Percentiles rank a stretch among this genome's conserved stretches.
Evolutionary conservation across 2,797 vertebrate species (phyloP).

Genomic region (Liparis tanakae): DNA sequence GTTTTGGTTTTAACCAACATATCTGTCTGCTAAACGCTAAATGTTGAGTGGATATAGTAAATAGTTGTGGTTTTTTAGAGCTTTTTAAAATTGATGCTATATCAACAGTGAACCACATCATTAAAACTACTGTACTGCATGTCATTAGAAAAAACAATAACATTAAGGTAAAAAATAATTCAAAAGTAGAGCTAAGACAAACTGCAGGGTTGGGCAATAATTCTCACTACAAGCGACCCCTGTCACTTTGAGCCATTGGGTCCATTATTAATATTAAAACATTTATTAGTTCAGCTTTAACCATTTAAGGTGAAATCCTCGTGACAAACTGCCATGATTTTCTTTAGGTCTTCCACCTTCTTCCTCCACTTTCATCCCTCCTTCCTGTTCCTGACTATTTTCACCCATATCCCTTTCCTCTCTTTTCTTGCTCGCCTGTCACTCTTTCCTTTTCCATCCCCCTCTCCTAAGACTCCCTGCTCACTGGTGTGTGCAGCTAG

Average conservation of each 20-base stretch:
- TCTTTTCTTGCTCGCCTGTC: constrained; percentile 28
- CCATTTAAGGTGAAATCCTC: constrained; percentile 3
- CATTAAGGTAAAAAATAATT: not conserved
- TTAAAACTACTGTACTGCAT: too few species aligned
- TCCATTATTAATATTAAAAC: not conserved
- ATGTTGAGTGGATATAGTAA: not conserved
- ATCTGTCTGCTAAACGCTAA: not conserved
- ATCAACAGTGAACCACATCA: not conserved
- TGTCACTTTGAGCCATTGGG: not conserved
- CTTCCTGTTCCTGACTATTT: constrained; percentile 45
- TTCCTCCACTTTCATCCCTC: constrained; percentile 41
- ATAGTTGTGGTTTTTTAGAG: too few species aligned
- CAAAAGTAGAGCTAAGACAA: not conserved
- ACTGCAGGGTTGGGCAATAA: not conserved
- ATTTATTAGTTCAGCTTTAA: constrained; percentile 21
- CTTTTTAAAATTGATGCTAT: too few species aligned
- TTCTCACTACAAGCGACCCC: not conserved
- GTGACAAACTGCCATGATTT: constrained; percentile 18
- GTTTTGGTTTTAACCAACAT: constrained; percentile 8
- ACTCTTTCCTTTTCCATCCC: constrained; percentile 38
- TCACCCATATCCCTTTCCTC: constrained; percentile 46
- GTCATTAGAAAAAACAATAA: not conserved
- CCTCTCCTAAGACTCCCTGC: constrained; percentile 16
- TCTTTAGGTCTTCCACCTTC: constrained; percentile 22
- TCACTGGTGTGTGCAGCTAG: constrained; percentile 26